phyloP scores from a whole-genome alignment of 2,888 invertebrate species.

The Troides helena region DNA sequence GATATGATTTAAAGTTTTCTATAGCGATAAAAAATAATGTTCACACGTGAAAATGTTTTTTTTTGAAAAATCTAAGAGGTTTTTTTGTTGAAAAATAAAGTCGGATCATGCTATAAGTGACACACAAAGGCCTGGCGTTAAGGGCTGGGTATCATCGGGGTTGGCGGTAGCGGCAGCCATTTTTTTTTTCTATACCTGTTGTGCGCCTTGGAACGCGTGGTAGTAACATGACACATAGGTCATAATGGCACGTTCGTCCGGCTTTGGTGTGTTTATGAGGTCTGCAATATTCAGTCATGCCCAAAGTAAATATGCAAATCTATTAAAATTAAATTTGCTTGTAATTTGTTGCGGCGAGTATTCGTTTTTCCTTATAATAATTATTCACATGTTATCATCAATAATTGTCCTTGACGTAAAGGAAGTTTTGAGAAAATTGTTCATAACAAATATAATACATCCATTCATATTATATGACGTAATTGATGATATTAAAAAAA shows the following conservation, averaged over 20 bases:
- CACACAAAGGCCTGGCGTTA: conserved; percentile 75
- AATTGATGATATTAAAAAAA: no score
- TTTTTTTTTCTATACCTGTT: conserved; percentile 87
- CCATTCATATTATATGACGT: no score
- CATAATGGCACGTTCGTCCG: conserved; percentile 99
- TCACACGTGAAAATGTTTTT: conserved; percentile 8
- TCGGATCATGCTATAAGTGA: conserved; percentile 74
- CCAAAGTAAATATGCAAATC: conserved; percentile 19
- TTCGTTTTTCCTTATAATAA: background rate
- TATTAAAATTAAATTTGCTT: conserved; percentile 5
- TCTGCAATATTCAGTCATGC: conserved; percentile 83
- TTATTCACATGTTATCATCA: background rate
- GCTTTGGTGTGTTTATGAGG: conserved; percentile 99
- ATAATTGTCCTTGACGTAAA: background rate
- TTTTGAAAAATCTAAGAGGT: conserved; percentile 38
- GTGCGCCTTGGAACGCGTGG: conserved; percentile 99
- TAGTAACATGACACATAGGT: conserved; percentile 99
- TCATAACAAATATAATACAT: no score
- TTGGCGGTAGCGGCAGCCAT: conserved; percentile 62
- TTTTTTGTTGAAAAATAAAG: conserved; percentile 48
- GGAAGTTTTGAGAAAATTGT: background rate
- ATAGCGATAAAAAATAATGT: conserved; percentile 4
- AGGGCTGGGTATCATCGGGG: conserved; percentile 50
- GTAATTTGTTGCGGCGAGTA: background rate
- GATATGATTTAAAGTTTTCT: conserved; percentile 38